Conservation (phyloP, 2,888 invertebrate species). For the Eupithecia inturbata region DNA sequence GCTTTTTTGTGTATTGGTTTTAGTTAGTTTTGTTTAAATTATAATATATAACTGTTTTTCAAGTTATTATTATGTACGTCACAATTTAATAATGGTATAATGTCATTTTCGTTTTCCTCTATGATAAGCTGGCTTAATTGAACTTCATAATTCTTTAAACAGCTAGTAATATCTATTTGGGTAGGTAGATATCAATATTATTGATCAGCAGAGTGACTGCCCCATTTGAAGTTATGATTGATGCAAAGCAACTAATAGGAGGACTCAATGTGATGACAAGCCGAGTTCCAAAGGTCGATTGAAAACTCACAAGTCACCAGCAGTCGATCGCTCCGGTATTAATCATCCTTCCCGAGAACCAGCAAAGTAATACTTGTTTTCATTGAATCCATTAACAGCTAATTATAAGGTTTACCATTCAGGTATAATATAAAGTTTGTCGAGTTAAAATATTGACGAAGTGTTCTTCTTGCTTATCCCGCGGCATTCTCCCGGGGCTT, state of each 20-base stretch:
- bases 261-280: neutral
- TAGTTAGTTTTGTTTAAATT: no score
- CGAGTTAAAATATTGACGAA: constrained; percentile 57
- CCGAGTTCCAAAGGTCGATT: neutral
- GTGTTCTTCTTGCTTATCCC: constrained; percentile 54
- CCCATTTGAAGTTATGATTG: neutral
- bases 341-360: constrained; percentile 37
- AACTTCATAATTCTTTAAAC: neutral
- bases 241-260: neutral
- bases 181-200: neutral
- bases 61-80: no score
- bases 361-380: constrained; percentile 44
- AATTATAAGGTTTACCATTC: constrained; percentile 51
- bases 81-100: no score
- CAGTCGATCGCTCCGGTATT: constrained; percentile 40
- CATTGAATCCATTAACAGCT: constrained; percentile 50
- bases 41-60: no score
- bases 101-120: no score
- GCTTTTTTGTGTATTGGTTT: no score
- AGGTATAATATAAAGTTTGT: constrained; percentile 54
- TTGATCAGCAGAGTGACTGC: neutral
- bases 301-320: constrained; percentile 38
- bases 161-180: neutral
- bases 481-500: constrained; percentile 41
- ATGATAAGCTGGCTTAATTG: neutral